Evolutionary conservation across 2,888 invertebrate species (phyloP).

Genomic region (Theretra japonica): DNA sequence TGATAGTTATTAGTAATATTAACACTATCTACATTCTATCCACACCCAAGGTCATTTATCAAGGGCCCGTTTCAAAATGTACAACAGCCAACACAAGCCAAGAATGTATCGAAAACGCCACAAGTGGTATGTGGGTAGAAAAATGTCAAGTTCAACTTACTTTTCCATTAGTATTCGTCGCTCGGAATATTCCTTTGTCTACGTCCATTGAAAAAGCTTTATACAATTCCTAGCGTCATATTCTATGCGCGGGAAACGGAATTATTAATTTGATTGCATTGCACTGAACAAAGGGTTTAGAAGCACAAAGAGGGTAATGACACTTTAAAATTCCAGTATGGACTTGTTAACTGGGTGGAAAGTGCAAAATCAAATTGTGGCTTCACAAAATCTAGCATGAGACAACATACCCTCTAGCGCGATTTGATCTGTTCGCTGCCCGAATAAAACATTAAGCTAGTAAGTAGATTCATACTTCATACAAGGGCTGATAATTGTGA

Average conservation of each 20-base stretch:
- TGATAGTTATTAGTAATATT: not conserved
- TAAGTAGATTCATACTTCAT: too few relatives aligned
- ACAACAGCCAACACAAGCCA: not conserved
- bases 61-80: not conserved
- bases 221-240: slow-evolving; percentile 17
- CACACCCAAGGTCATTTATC: not conserved
- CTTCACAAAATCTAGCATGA: too few relatives aligned
- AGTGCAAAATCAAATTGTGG: too few relatives aligned
- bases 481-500: too few relatives aligned
- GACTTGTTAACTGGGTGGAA: not conserved
- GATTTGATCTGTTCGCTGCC: too few relatives aligned
- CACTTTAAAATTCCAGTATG: not conserved
- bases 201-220: slow-evolving; percentile 15
- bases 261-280: not conserved
- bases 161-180: slow-evolving; percentile 28
- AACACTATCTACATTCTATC: not conserved
- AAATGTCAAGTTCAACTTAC: slow-evolving; percentile 17
- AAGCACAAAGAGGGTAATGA: not conserved
- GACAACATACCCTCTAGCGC: too few relatives aligned
- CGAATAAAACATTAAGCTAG: too few relatives aligned
- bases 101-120: not conserved
- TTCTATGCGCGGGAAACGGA: not conserved
- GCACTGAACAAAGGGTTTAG: not conserved
- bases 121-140: not conserved
- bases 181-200: slow-evolving; percentile 24